phyloP scores from a whole-genome alignment of 2,113 vertebrate species.

The Pteronura brasiliensis region DNA sequence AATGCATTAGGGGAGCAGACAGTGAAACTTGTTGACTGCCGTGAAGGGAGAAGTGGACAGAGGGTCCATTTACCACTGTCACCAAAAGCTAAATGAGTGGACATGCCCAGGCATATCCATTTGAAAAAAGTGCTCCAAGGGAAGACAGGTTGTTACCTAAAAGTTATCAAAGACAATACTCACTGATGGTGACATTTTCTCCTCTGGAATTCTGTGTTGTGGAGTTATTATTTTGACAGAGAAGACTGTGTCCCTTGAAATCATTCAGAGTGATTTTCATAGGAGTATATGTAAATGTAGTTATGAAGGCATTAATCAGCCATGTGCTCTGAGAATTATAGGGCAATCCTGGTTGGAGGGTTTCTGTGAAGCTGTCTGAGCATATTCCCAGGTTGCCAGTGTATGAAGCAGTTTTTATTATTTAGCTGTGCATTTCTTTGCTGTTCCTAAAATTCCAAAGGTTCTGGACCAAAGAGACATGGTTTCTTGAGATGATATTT shows the following conservation, averaged over 20 bases:
- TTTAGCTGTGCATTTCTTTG: neutral
- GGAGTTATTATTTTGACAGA: neutral
- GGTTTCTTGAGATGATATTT: neutral
- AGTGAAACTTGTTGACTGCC: neutral
- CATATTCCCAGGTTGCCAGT: neutral
- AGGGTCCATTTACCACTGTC: neutral
- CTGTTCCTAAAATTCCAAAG: neutral
- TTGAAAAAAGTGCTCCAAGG: neutral
- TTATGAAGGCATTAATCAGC: neutral
- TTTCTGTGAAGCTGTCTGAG: neutral
- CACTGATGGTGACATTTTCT: neutral
- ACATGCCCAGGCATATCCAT: neutral
- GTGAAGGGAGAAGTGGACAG: neutral
- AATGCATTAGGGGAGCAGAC: neutral
- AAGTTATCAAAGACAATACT: neutral
- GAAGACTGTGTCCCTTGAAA: neutral
- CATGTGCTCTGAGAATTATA: neutral
- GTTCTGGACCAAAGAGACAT: neutral
- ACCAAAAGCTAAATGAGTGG: neutral
- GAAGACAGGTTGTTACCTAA: neutral
- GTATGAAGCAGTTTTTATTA: neutral
- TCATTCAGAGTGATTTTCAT: neutral
- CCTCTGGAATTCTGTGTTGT: neutral
- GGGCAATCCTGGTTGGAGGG: neutral
- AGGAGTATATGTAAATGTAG: neutral